These are phyloP conservation scores for Netelia fuscicornis DNA, from an alignment of 2,888 invertebrate genomes.

Conservation along the genomic window DNA sequence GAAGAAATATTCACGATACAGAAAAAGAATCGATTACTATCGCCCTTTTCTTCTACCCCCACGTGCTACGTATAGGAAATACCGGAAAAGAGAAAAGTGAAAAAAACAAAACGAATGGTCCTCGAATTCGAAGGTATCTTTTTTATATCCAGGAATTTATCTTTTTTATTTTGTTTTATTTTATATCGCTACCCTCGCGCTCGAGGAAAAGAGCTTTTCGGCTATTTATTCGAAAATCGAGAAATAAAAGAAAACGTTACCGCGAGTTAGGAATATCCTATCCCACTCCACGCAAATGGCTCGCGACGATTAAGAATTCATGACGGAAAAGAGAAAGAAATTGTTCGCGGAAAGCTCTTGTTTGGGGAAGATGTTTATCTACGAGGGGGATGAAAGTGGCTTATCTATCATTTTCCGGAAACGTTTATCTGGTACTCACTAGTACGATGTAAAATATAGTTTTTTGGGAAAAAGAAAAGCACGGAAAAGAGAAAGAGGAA, in stretches of 20 bases:
- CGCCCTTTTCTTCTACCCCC: slow-evolving; percentile 1
- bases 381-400: neutral
- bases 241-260: neutral
- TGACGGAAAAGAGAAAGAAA: neutral
- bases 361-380: neutral
- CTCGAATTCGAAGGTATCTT: neutral
- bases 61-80: neutral
- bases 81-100: neutral
- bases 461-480: neutral
- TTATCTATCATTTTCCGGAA: neutral
- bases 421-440: neutral
- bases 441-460: neutral
- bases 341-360: neutral
- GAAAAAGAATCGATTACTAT: slow-evolving; percentile 56
- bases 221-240: neutral
- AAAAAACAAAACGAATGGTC: neutral
- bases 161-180: neutral
- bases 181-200: neutral
- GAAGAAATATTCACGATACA: slow-evolving; percentile 50
- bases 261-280: neutral
- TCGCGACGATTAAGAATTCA: neutral
- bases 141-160: neutral
- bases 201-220: neutral
- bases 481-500: neutral
- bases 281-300: neutral